Conservation (phyloP, 1,140 invertebrate species). For the Coelopa frigida region DNA sequence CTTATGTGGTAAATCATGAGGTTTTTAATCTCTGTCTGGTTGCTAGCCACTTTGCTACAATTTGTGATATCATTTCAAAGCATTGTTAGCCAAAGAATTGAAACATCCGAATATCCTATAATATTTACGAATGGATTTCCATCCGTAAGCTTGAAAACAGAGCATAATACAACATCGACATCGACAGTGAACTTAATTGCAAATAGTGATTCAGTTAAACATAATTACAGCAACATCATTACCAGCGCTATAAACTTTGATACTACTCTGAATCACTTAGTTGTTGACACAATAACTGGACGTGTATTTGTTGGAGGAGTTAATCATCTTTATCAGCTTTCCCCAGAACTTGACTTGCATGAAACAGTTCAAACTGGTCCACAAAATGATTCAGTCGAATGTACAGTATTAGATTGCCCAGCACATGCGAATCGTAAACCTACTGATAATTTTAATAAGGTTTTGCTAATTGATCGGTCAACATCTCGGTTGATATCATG, state of each 20-base stretch:
- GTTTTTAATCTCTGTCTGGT: slow-evolving; percentile 11
- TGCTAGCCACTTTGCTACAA: slow-evolving; percentile 11
- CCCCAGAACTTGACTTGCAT: slow-evolving; percentile 72
- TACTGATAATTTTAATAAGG: slow-evolving; percentile 93
- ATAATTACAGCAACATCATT: slow-evolving; percentile 26
- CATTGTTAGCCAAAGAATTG: slow-evolving; percentile 1
- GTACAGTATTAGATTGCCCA: slow-evolving; percentile 78
- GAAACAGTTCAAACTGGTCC: slow-evolving; percentile 82
- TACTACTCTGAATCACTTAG: slow-evolving; percentile 64
- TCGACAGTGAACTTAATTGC: no score
- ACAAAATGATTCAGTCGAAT: slow-evolving; percentile 78
- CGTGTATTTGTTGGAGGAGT: slow-evolving; percentile 89
- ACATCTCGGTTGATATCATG: slow-evolving; percentile 86
- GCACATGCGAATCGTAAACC: slow-evolving; percentile 59
- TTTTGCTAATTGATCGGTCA: slow-evolving; percentile 87
- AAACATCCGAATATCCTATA: not conserved
- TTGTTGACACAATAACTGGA: slow-evolving; percentile 86
- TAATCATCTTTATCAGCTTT: slow-evolving; percentile 88
- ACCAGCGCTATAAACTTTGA: slow-evolving; percentile 36
- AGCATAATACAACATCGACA: no score
- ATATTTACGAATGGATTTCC: not conserved
- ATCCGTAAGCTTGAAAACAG: not conserved
- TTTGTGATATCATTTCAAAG: slow-evolving; percentile 3
- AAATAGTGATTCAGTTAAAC: not conserved
- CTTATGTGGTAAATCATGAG: slow-evolving; percentile 17